Conservation (phyloP, 2,888 invertebrate genomes). For the Trimorus sp. region DNA sequence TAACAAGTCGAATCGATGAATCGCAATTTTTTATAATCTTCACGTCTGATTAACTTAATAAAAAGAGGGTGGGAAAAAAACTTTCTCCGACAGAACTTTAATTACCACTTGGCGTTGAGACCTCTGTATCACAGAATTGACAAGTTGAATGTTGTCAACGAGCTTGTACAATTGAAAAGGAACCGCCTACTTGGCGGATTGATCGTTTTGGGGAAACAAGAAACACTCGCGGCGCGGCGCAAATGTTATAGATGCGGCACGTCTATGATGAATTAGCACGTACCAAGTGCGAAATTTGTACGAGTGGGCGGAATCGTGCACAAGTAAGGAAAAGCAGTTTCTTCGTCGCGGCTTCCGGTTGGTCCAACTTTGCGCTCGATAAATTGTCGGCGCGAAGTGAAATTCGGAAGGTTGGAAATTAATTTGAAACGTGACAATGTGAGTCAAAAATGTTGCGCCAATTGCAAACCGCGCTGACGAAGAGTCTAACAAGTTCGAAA, state of each 20-base stretch:
- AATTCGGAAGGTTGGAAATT: slow-evolving; percentile 14
- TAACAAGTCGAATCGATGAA: no score
- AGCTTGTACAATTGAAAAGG: slow-evolving; percentile 15
- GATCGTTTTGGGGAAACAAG: slow-evolving; percentile 37
- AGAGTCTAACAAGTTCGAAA: no score
- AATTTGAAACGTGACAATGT: slow-evolving; percentile 22
- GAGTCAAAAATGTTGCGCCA: slow-evolving; percentile 1
- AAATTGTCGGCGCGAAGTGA: slow-evolving; percentile 4
- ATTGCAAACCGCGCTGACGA: background rate
- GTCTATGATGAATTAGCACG: slow-evolving; percentile 61
- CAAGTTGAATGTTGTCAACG: slow-evolving; percentile 4
- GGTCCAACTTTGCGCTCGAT: slow-evolving; percentile 24
- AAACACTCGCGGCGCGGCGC: slow-evolving; percentile 42
- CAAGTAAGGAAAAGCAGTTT: slow-evolving; percentile 50
- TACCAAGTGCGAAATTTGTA: slow-evolving; percentile 41
- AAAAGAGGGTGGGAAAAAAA: no score
- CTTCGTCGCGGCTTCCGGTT: slow-evolving; percentile 21
- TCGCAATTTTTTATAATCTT: no score
- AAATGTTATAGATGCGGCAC: slow-evolving; percentile 51
- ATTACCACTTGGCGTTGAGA: no score
- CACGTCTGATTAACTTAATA: no score
- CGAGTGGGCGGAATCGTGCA: slow-evolving; percentile 50
- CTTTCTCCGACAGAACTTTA: no score
- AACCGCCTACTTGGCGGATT: slow-evolving; percentile 21
- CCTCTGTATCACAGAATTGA: no score